phyloP scores from a whole-genome alignment of 2,113 vertebrate species.

The Daboia siamensis region DNA sequence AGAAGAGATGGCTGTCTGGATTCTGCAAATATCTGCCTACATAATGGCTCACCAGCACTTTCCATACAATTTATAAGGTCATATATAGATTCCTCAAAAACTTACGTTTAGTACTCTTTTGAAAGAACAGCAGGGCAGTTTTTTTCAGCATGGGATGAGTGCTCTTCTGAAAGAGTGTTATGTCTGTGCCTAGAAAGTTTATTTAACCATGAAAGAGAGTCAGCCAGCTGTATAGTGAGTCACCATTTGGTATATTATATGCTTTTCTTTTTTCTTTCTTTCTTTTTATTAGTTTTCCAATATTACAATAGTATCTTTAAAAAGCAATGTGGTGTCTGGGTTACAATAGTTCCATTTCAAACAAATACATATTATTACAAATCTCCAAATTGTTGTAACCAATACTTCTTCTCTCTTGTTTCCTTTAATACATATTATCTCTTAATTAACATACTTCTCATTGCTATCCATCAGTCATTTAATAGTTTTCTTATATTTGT shows the following conservation, averaged over 20 bases:
- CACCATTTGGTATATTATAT: neutral
- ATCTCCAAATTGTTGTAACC: no score
- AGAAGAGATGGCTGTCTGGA: neutral
- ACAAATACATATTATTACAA: no score
- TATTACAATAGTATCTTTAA: no score
- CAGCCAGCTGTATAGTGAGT: neutral
- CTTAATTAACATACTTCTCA: no score
- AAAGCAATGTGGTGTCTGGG: no score
- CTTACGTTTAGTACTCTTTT: neutral
- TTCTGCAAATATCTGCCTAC: neutral
- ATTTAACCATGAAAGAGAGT: neutral
- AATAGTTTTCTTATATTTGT: no score
- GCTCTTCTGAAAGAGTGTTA: neutral
- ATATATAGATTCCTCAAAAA: neutral
- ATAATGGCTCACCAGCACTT: neutral
- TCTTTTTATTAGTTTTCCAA: no score
- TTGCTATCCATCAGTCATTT: no score
- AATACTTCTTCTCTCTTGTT: no score
- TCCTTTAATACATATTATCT: no score
- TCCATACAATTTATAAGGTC: neutral
- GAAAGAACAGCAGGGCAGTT: neutral
- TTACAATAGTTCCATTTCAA: no score
- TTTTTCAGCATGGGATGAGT: neutral
- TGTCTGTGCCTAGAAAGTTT: neutral
- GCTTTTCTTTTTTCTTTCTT: neutral